Evolutionary conservation across 2,888 invertebrate species (phyloP).

Genomic region (Drosophila koepferae): DNA sequence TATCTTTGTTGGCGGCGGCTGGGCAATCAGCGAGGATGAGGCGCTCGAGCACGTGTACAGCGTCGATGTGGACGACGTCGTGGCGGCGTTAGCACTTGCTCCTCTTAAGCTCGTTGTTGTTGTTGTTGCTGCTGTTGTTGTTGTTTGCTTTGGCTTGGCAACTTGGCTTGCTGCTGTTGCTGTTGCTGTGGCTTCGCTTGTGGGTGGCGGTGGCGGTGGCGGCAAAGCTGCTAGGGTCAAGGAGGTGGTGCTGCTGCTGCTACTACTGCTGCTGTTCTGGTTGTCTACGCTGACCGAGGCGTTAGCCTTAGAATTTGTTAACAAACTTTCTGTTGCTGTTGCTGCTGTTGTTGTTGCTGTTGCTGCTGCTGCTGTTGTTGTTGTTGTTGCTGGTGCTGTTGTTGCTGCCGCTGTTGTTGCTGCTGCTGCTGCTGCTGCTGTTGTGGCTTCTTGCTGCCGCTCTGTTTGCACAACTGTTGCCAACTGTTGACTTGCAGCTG

Average conservation of each 20-base stretch:
- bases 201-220: slow-evolving; percentile 33
- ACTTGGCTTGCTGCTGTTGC: slow-evolving; percentile 17
- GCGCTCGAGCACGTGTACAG: slow-evolving; percentile 81
- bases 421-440: slow-evolving; percentile 23
- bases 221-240: slow-evolving; percentile 34
- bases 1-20: slow-evolving; percentile 83
- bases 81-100: slow-evolving; percentile 29
- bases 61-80: slow-evolving; percentile 57
- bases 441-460: slow-evolving; percentile 25
- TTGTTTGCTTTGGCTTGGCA: slow-evolving; percentile 23
- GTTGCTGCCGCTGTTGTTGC: slow-evolving; percentile 10
- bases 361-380: slow-evolving; percentile 22
- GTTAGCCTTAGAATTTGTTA: slow-evolving; percentile 61
- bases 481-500: slow-evolving; percentile 57
- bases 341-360: slow-evolving; percentile 21
- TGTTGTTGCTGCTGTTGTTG: slow-evolving; percentile 19
- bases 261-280: slow-evolving; percentile 21
- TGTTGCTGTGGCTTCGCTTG: slow-evolving; percentile 22
- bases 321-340: slow-evolving; percentile 35
- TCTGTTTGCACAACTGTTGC: slow-evolving; percentile 62
- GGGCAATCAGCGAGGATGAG: slow-evolving; percentile 82
- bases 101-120: slow-evolving; percentile 19
- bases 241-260: slow-evolving; percentile 7
- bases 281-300: slow-evolving; percentile 65
- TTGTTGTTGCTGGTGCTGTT: slow-evolving; percentile 12